phyloP scores from a whole-genome alignment of 2,888 invertebrate genomes.

The Zaprionus obscuricornis region DNA sequence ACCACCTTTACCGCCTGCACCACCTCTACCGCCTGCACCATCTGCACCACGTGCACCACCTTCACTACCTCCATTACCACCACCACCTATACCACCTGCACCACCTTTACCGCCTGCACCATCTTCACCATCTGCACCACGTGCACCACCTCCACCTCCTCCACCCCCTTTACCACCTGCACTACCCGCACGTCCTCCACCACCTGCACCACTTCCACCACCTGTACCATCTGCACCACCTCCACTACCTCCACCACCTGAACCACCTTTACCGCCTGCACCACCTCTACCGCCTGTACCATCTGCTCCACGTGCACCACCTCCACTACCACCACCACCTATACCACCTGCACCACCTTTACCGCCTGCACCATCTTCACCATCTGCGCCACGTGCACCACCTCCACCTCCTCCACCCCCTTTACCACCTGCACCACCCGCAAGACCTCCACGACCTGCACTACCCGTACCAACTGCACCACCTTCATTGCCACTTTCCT shows the following conservation, averaged over 20 bases:
- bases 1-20: background rate
- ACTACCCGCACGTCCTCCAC: background rate
- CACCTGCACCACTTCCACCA: slow-evolving; percentile 8
- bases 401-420: background rate
- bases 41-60: background rate
- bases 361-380: background rate
- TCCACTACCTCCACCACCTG: background rate
- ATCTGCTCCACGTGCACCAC: background rate
- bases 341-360: background rate
- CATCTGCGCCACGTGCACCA: background rate
- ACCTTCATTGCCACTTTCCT: background rate
- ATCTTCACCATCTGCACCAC: background rate
- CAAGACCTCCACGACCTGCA: background rate
- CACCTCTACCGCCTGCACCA: background rate
- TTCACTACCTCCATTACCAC: background rate
- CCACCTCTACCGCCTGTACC: slow-evolving; percentile 7
- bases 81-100: slow-evolving; percentile 1
- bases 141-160: background rate
- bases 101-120: slow-evolving; percentile 10
- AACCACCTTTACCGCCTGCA: background rate
- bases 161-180: too few relatives aligned
- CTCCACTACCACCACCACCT: background rate
- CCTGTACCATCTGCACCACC: background rate
- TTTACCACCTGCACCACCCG: background rate
- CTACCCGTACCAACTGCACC: background rate